phyloP scores from a whole-genome alignment of 2,888 invertebrate species.

The Crossocerus cetratus region DNA sequence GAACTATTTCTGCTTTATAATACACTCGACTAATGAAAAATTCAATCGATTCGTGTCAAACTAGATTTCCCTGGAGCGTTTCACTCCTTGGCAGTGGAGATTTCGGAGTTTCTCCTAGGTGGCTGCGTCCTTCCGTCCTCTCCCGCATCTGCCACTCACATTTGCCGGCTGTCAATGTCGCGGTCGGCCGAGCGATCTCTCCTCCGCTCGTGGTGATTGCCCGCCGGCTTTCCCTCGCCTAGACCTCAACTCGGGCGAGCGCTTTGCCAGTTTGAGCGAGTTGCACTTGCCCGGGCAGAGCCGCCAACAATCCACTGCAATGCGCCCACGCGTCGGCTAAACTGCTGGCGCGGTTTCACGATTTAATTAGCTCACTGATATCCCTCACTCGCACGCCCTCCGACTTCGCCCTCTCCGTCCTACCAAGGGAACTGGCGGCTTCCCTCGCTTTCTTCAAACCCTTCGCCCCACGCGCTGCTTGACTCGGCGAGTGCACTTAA shows the following conservation, averaged over 20 bases:
- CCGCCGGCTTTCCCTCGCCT: constrained; percentile 18
- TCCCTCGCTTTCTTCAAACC: background rate
- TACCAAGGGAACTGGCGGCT: background rate
- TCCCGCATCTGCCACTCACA: background rate
- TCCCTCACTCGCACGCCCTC: constrained; percentile 15
- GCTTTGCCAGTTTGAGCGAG: constrained; percentile 36
- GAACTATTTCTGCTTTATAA: constrained; percentile 58
- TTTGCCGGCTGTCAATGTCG: constrained; percentile 2
- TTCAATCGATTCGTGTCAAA: no score
- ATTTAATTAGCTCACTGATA: constrained; percentile 64
- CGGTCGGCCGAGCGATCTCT: constrained; percentile 20
- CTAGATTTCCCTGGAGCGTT: no score
- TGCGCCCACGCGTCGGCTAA: constrained; percentile 56
- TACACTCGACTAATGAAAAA: no score
- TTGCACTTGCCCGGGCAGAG: constrained; percentile 47
- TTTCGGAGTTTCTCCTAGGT: no score
- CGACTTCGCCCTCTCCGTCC: background rate
- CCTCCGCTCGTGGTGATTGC: constrained; percentile 7
- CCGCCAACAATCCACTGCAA: constrained; percentile 60
- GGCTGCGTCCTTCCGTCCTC: no score
- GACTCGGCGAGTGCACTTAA: no score
- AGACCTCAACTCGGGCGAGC: background rate
- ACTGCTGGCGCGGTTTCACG: constrained; percentile 53
- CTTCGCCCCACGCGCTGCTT: no score
- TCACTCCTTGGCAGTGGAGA: no score